Evolutionary conservation across 2,113 vertebrate genomes (phyloP), one percentile per base, ranked within the genome.

Genomic region (Meleagris gallopavo): DNA sequence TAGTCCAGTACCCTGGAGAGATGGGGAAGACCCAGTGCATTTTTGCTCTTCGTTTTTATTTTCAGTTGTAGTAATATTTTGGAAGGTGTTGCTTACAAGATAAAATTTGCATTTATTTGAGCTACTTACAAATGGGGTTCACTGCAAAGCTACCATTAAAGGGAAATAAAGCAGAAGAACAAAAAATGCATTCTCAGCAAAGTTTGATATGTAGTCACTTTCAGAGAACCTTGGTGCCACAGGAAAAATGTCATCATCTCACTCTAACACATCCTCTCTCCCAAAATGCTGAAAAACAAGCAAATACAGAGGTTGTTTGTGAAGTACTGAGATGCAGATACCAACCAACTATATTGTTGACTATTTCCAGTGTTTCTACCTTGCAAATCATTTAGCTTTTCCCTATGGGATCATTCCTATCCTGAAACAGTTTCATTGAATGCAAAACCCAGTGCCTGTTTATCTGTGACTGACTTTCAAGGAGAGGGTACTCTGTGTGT

Each of bases 101-200:
- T 80, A 86, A 90, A 86, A 96, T 97, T 92, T 96, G 72, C 89
- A 95, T 96, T 95, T 88, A 66, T 96, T 93, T 86, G 70, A 95
- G 80, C 70, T 95, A 38, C 57, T 50, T 73, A 73, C 29, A 46
- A 95, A 92, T 78, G 58, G 60, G 38, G 89, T 89, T 92, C 45
- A 19, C 48, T 65, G 69, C 94, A 96, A 95, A 96, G 85, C 81
- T 95, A 41, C 95, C 80, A 94, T 95, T 97, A 95, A 94, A 94
- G 71, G 92, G 79, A 97, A 96, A 95, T 88, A 97, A 92, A 92
- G 82, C 65, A 86, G 91, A 89, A 69, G 36, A 95, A 89, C 77
- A 97, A 96, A 97, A 71, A 78, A 60, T 65, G n/a, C 4, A 5
- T 94, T 96, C 92, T 96, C 32, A 77, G 60, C 57, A 25, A 90